Base-by-base conservation (phyloP, 2,797 vertebrate genomes). In the Otolemur crassicaudatus region DNA sequence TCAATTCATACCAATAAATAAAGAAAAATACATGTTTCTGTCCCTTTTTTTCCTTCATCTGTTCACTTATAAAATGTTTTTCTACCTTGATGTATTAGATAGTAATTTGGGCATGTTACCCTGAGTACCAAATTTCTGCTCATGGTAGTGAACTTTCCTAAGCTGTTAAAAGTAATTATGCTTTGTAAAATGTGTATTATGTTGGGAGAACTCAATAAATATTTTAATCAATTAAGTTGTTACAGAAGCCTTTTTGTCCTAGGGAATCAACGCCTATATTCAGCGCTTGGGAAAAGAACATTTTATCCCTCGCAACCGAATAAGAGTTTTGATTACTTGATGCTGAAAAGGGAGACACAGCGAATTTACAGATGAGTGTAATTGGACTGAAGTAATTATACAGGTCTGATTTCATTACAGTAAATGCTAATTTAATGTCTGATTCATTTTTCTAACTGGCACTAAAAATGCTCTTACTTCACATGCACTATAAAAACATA, bases 331-430 rank as follows among this genome's bases (percentile, higher is more conserved):
- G 97, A 98, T 98, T 95, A 97, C 97, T 93, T 92, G 93, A 96
- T 95, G 86, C 88, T 97, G 85, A 96, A 98, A 98, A 98, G 34
- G 94, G 96, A 98, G 97, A 96, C 95, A 49, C 16, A 43, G 85
- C 19, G 97, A 98, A 97, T 89, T 87, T 98, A 98, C 94, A 98
- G 76, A 98, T 97, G 95, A 96, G 97, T 97, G n/a, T 96, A 98
- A 98, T 95, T 98, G 95, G 49, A 96, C 43, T 90, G 69, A 75
- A 90, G 91, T 97, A 97, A 98, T 98, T 97, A 97, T 29, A 94
- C 67, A 82, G 91, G 94, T 97, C 91, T 98, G 93, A 98, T 96
- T 98, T 97, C 93, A 91, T 97, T 98, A 96, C 92, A 97, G 95
- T 97, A 98, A 95, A 96, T 97, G 79, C 81, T 97, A 96, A 86